Conservation (phyloP, 2,888 invertebrate species). For the Sacculina carcini region DNA sequence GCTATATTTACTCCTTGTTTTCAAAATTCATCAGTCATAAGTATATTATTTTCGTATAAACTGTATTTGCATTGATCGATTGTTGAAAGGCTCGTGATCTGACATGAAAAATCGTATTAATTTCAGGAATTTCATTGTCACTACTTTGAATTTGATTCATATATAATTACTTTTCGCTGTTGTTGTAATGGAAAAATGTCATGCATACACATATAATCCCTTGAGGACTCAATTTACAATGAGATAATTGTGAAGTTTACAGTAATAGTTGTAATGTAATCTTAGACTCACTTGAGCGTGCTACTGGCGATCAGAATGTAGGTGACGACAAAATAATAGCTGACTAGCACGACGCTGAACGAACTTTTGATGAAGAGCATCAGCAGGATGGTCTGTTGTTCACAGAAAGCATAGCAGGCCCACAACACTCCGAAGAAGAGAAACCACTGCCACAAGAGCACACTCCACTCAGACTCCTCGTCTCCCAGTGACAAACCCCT, state of each 20-base stretch:
- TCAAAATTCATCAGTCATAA: too few species aligned
- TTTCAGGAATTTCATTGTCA: too few species aligned
- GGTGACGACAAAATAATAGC: conserved; percentile 46
- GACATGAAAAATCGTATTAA: too few species aligned
- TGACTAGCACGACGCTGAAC: conserved; percentile 45
- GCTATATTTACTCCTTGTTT: too few species aligned
- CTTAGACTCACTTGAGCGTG: conserved; percentile 34
- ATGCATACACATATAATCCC: background rate
- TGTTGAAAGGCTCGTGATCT: too few species aligned
- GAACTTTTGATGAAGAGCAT: conserved; percentile 53
- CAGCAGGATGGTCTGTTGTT: conserved; percentile 55
- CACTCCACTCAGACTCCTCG: conserved; percentile 4
- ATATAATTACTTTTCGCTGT: background rate
- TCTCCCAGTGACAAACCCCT: conserved; percentile 15
- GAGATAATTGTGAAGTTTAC: too few species aligned
- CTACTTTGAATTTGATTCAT: too few species aligned
- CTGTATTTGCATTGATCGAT: too few species aligned
- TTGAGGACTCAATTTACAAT: background rate
- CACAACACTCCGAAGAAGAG: conserved; percentile 45
- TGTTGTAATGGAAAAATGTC: background rate
- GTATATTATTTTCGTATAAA: too few species aligned
- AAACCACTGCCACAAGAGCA: conserved; percentile 23
- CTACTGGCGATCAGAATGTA: conserved; percentile 39
- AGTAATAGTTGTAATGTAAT: too few species aligned
- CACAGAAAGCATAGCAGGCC: conserved; percentile 59